Percentiles rank a stretch among this genome's conserved stretches.
Evolutionary conservation across 2,113 vertebrate species (phyloP).

Genomic region (Steatornis caripensis): DNA sequence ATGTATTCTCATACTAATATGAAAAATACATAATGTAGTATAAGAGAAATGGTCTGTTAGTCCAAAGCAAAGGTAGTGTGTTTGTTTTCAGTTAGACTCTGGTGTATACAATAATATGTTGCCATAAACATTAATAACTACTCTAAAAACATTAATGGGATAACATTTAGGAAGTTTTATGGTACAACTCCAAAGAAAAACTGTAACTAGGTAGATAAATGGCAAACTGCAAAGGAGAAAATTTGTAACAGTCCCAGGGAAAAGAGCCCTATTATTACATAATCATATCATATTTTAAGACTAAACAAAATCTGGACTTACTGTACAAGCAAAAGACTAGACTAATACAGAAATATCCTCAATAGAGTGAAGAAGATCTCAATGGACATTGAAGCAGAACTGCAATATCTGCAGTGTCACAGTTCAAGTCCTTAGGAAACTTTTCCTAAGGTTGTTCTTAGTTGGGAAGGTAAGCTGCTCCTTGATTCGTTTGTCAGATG

Average conservation of each 20-base stretch:
- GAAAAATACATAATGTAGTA: neutral
- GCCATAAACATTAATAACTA: neutral
- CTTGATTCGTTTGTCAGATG: neutral
- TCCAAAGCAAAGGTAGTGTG: neutral
- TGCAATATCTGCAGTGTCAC: neutral
- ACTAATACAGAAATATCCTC: neutral
- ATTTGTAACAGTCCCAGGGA: neutral
- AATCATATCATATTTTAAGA: neutral
- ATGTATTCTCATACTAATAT: neutral
- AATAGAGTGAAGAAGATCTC: neutral
- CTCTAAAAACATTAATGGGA: neutral
- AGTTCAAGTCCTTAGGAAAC: neutral
- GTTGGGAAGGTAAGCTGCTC: neutral
- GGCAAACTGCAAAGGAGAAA: neutral
- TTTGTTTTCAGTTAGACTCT: neutral
- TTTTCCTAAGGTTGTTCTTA: neutral
- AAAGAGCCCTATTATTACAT: neutral
- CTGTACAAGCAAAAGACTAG: neutral
- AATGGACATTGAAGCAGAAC: neutral
- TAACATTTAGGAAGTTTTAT: neutral
- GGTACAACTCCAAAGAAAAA: neutral
- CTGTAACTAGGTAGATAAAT: neutral
- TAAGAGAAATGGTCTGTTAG: neutral
- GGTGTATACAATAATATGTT: neutral
- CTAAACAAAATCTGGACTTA: neutral